Percentiles rank a stretch among this genome's conserved stretches.
These are phyloP conservation scores for Regulus satrapa DNA, from an alignment of 2,113 vertebrate species.

Conservation along the genomic window DNA sequence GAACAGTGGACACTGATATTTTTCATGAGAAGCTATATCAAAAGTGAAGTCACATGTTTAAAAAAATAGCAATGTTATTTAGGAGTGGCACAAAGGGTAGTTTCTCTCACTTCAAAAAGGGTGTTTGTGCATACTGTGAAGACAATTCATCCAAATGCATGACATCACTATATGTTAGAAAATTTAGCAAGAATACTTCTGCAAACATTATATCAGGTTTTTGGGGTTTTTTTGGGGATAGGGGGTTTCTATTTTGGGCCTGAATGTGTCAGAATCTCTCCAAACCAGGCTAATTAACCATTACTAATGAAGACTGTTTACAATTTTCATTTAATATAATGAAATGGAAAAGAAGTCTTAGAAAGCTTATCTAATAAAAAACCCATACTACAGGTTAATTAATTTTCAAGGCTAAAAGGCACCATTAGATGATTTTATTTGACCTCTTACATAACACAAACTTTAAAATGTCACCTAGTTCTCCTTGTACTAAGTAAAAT, in stretches of 20 bases:
- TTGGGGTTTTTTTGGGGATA: too few species aligned
- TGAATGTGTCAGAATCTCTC: not conserved
- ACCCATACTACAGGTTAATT: not conserved
- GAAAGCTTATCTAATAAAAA: not conserved
- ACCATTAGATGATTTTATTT: not conserved
- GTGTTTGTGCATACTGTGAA: not conserved
- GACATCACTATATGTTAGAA: not conserved
- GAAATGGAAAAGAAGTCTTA: not conserved
- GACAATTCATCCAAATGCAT: not conserved
- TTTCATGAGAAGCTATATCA: constrained; percentile 8
- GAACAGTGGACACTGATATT: constrained; percentile 4
- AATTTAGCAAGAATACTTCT: not conserved
- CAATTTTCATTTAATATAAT: not conserved
- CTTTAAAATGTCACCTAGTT: not conserved
- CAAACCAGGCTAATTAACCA: not conserved
- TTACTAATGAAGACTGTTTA: not conserved
- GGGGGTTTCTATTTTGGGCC: not conserved
- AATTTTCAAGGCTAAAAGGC: not conserved
- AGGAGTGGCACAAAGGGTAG: not conserved
- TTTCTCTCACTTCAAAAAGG: not conserved
- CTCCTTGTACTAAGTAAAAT: not conserved
- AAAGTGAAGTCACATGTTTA: not conserved
- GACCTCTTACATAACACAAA: not conserved
- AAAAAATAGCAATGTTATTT: not conserved
- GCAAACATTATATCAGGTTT: not conserved